Evolutionary conservation across 2,797 vertebrate species (phyloP).

Genomic region (Parauchenoglanis ngamensis): DNA sequence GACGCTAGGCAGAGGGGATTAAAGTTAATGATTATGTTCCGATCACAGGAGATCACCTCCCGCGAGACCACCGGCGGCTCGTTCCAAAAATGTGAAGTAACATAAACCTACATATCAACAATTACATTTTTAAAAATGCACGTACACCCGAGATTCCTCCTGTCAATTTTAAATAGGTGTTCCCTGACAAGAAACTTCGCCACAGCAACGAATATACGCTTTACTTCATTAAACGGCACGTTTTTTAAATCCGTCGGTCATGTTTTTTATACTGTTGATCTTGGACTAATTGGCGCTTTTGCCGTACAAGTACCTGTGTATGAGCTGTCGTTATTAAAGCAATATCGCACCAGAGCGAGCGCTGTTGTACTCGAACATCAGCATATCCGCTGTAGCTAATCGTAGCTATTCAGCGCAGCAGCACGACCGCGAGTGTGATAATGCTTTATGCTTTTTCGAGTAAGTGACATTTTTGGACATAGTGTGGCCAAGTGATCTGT

Average conservation of each 20-base stretch:
- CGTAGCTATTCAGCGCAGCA: too few species aligned
- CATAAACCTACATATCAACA: too few species aligned
- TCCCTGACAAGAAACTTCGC: too few species aligned
- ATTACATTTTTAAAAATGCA: too few species aligned
- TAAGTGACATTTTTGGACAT: too few species aligned
- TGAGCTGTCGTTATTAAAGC: background rate
- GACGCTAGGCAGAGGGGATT: background rate
- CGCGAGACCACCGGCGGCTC: background rate
- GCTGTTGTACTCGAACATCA: too few species aligned
- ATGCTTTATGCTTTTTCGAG: too few species aligned
- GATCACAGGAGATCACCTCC: background rate
- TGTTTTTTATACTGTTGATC: background rate
- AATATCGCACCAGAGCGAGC: too few species aligned
- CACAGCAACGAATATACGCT: background rate
- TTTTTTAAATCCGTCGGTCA: background rate
- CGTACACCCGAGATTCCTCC: background rate
- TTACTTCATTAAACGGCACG: background rate
- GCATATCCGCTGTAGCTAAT: too few species aligned
- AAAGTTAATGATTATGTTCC: background rate
- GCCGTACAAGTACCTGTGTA: background rate
- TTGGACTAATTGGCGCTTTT: background rate
- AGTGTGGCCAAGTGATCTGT: too few species aligned
- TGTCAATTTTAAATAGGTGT: background rate
- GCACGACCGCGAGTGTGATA: too few species aligned
- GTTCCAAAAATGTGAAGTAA: background rate